Evolutionary conservation across 2,888 invertebrate genomes (phyloP).

Genomic region (Phaedon cochleariae): DNA sequence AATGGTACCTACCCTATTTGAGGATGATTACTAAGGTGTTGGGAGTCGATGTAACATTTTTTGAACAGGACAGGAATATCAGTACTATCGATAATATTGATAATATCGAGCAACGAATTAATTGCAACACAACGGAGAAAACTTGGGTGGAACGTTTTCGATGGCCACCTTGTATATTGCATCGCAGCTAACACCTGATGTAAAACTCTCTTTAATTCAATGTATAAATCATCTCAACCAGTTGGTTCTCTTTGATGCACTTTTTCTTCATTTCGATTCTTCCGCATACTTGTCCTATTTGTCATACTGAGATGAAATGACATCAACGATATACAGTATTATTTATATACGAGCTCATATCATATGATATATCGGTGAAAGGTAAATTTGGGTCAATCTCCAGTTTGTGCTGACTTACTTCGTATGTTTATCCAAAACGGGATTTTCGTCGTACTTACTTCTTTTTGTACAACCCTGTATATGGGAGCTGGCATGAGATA

Average conservation of each 20-base stretch:
- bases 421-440: no score
- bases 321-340: no score
- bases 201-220: constrained; percentile 16
- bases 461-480: neutral
- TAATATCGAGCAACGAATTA: no score
- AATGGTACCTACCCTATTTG: no score
- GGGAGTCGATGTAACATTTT: no score
- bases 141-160: no score
- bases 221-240: constrained; percentile 17
- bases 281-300: constrained; percentile 20
- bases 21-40: no score
- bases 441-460: no score
- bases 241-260: constrained; percentile 10
- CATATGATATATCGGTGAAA: neutral
- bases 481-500: neutral
- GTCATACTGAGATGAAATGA: neutral
- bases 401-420: neutral
- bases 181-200: constrained; percentile 7
- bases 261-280: constrained; percentile 12
- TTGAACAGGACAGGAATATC: no score
- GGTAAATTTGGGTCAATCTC: neutral
- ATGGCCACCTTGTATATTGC: neutral
- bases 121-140: no score
- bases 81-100: no score
- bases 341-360: neutral